phyloP scores from a whole-genome alignment of 2,113 vertebrate species.

The Larimichthys crocea region DNA sequence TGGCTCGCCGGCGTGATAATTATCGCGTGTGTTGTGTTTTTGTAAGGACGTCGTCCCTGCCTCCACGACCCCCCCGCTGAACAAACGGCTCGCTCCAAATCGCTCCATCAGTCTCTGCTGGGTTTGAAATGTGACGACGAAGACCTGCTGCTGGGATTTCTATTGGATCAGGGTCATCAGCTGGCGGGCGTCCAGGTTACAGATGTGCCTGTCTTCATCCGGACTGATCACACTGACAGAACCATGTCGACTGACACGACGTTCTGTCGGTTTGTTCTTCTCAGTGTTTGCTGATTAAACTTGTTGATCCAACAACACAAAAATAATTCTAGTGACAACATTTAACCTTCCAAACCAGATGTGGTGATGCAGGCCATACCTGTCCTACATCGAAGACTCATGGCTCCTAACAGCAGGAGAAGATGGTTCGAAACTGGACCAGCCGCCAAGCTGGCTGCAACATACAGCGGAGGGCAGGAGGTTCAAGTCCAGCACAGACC shows the following conservation, averaged over 20 bases:
- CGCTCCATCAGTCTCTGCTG: conserved; percentile 57
- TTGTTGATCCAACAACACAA: background rate
- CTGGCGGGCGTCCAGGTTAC: conserved; percentile 15
- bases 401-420: no score
- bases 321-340: background rate
- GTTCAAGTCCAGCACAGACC: no score
- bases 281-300: background rate
- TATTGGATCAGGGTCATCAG: conserved; percentile 65
- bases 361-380: background rate
- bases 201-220: conserved; percentile 23
- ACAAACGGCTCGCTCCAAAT: conserved; percentile 47
- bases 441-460: no score
- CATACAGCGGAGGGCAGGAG: no score
- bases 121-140: conserved; percentile 61
- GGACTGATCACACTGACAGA: background rate
- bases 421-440: no score
- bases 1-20: conserved; percentile 52
- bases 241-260: background rate
- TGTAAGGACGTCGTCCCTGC: conserved; percentile 17
- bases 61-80: conserved; percentile 48
- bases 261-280: background rate
- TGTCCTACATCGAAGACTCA: no score
- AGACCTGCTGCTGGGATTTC: conserved; percentile 70
- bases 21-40: conserved; percentile 45
- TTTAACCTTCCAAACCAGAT: background rate